phyloP scores from a whole-genome alignment of 53 echinoderm and acorn worm species.

The Henricia sp. region DNA sequence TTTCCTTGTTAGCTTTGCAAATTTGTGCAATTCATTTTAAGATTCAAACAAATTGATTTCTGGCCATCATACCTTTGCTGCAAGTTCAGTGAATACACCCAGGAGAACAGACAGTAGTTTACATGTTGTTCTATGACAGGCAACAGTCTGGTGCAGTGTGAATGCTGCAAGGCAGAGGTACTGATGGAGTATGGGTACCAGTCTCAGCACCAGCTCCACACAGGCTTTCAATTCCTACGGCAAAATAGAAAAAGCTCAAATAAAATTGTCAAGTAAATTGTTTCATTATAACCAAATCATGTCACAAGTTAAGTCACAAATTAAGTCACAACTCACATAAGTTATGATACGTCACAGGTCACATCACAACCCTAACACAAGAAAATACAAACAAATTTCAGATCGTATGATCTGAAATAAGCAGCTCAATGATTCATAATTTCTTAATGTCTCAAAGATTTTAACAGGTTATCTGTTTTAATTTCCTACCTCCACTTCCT shows the following conservation, averaged over 20 bases:
- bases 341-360: no score
- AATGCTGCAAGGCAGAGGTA: slow-evolving; percentile 78
- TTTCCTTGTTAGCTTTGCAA: no score
- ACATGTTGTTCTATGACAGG: slow-evolving; percentile 79
- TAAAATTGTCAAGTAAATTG: no score
- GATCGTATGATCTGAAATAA: no score
- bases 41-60: no score
- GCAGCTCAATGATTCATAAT: no score
- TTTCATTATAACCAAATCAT: no score
- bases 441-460: no score
- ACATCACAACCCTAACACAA: neutral
- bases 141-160: slow-evolving; percentile 78
- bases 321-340: no score
- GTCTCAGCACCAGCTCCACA: slow-evolving; percentile 53
- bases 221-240: slow-evolving; percentile 67
- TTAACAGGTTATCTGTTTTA: neutral
- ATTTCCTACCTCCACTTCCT: slow-evolving; percentile 55
- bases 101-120: slow-evolving; percentile 89
- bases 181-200: slow-evolving; percentile 92
- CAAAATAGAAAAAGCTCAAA: no score
- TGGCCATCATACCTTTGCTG: slow-evolving; percentile 73
- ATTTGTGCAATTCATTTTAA: no score
- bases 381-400: neutral
- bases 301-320: no score
- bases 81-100: slow-evolving; percentile 91